Base-by-base conservation (phyloP, 1,140 invertebrate genomes). In the Lethocerus indicus region DNA sequence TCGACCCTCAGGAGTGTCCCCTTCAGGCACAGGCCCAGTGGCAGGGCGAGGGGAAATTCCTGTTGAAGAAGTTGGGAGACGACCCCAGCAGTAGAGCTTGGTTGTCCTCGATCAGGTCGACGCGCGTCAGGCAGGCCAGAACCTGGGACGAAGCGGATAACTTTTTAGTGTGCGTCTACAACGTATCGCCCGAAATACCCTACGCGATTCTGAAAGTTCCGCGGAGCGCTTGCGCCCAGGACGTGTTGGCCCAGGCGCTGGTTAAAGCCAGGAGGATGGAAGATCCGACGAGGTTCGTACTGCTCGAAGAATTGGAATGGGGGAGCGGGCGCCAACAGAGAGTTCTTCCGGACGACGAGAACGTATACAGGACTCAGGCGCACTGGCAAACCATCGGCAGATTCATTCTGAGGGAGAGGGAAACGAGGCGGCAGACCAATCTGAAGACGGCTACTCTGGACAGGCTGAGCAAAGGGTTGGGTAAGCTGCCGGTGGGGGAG, bases 81-180 rank as follows among this genome's bases (percentile, higher is more conserved):
- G 91, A 95, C 61, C 89, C 90, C 0, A 91, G 86, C 59, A 90
- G 86, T 54, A 62, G 91, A 51, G 89, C 90, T 0, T 93, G 89
- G 88, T 64, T 92, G 2, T 83, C 83, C 0, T 87, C 84, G 18
- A 79, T 87, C 56, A 59, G 75, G 53, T 72, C 72, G 51, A 65
- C 44, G 46, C 63, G 20, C 60, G 70, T 51, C 67, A 68, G 49
- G 61, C 71, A 26, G 74, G 72, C 40, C 75, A 75, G 49, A 37
- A 73, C 74, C 36, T 85, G 81, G 80, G 82, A 78, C 49, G 77
- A 82, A 55, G 78, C 81, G 7, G 84, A 90, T 54, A 89, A 81
- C 25, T 94, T 93, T 64, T 67, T 94, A 0, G 88, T 94, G 1
- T 94, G 91, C 63, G 79, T 95, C 0, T 90, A 93, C 62, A 93